Base-by-base conservation (phyloP, 2,113 vertebrate genomes). In the Polypterus senegalus region DNA sequence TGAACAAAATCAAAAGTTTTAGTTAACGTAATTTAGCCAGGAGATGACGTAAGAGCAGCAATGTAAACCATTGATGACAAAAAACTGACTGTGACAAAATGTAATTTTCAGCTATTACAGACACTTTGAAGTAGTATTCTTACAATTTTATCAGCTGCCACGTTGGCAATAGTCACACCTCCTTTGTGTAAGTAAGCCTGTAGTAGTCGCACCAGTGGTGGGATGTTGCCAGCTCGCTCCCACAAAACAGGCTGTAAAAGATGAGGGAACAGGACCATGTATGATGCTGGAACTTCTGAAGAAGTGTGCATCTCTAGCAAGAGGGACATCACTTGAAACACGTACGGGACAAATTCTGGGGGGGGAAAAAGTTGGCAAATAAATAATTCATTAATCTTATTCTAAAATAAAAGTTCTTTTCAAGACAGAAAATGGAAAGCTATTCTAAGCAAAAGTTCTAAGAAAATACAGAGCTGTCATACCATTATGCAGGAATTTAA, bases 271-370 rank as follows among this genome's bases (percentile, higher is more conserved):
- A 99, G 72, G 1, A 90, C 91, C 96, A 98, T 97, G 46, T 99
- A 99, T 48, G 93, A 91, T 0, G 88, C 74, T 0, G 96, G 95
- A 65, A 99, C 96, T 51, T 88, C 88, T 7, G 74, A 74, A 69
- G 74, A 74, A 69, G 88, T 86, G 75, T 98, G 94, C 77, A 97
- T 97, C 82, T 99, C 96, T 56, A 99, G 79, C 53, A 99, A 91
- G n/a, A 99, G 76, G 54, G 96, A 98, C 96, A 99, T 98, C 76
- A 99, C 96, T 88, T 99, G 96, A 79, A 99, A 99, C 73, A 98
- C 93, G 0, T 99, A 98, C 0, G 96, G 96, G 67, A 99, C 93
- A 77, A 99, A 99, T 72, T 99, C 96, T 99, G 81, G 67, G 49
- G 53, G 4, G 49, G 65, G 65, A 66, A 48, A 53, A 65, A 61